Percentiles rank a stretch among this genome's conserved stretches.
Evolutionary conservation across 2,113 vertebrate species (phyloP).

Genomic region (Siniperca knerii): DNA sequence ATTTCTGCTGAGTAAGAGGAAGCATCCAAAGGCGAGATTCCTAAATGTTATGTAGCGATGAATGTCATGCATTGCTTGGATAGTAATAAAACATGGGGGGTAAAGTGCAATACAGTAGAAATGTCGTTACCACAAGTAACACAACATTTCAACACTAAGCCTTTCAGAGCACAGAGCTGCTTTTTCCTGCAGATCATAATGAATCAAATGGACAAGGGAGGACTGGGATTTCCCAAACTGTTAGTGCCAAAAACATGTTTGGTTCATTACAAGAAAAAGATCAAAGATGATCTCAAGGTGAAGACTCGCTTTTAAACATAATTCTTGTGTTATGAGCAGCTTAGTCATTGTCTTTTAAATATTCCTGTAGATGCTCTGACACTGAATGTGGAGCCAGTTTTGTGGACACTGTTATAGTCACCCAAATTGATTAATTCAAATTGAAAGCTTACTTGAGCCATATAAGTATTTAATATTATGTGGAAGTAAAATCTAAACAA

Average conservation of each 20-base stretch:
- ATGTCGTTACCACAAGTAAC: constrained; percentile 48
- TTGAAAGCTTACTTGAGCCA: not conserved
- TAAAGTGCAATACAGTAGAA: constrained; percentile 57
- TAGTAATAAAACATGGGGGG: constrained; percentile 8
- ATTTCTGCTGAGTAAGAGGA: constrained; percentile 26
- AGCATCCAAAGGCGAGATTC: constrained; percentile 3
- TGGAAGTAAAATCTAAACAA: not conserved
- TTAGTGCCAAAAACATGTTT: constrained; percentile 1
- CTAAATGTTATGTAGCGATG: constrained; percentile 18
- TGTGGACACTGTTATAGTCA: not conserved
- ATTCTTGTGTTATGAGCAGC: not conserved
- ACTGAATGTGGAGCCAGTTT: constrained; percentile 2
- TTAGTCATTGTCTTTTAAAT: not conserved
- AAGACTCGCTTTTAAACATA: not conserved
- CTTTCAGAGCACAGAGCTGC: constrained; percentile 34
- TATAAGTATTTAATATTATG: not conserved
- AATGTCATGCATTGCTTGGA: constrained; percentile 25
- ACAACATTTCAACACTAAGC: constrained; percentile 26
- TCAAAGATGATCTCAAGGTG: not conserved
- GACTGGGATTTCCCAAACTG: not conserved
- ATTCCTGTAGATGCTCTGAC: not conserved
- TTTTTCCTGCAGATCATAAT: not conserved
- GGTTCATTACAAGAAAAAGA: not conserved
- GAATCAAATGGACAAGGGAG: not conserved
- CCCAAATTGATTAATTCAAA: not conserved